Evolutionary conservation across 1,140 invertebrate species (phyloP).

Genomic region (Tetranychus urticae): DNA sequence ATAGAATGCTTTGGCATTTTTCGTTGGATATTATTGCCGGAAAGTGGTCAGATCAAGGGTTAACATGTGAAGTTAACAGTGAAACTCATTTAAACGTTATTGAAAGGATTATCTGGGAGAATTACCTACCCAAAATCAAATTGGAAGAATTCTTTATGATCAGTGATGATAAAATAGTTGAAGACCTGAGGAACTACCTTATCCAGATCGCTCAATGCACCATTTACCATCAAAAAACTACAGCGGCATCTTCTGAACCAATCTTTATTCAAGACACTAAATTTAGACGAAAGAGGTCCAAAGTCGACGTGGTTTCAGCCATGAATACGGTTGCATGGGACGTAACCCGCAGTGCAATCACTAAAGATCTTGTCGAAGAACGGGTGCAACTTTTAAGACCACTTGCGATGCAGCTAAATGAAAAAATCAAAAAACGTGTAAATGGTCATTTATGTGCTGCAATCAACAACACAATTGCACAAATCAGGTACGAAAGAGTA

Average conservation of each 20-base stretch:
- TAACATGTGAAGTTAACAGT: constrained; percentile 37
- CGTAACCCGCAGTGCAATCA: neutral
- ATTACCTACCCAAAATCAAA: constrained; percentile 46
- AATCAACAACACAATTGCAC: constrained; percentile 59
- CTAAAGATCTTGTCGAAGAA: neutral
- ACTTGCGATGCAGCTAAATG: constrained; percentile 35
- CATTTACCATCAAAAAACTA: neutral
- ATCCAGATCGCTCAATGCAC: neutral
- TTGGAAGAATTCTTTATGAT: constrained; percentile 63
- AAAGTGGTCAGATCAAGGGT: constrained; percentile 43
- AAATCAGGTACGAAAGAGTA: constrained; percentile 53
- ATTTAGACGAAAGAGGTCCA: constrained; percentile 44
- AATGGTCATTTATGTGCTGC: constrained; percentile 48
- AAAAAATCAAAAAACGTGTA: constrained; percentile 34
- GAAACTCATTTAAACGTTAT: constrained; percentile 46
- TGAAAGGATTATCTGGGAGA: constrained; percentile 26
- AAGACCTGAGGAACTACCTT: constrained; percentile 32
- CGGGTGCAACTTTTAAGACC: neutral
- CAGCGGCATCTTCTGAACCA: constrained; percentile 18
- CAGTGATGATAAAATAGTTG: constrained; percentile 40
- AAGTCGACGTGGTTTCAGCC: constrained; percentile 57
- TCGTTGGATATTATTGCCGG: constrained; percentile 49
- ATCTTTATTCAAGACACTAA: constrained; percentile 46
- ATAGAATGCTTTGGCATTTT: constrained; percentile 51
- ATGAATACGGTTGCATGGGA: constrained; percentile 26